Evolutionary conservation across 2,888 invertebrate species (phyloP), one percentile per base, ranked within the genome.

Genomic region (Cartodere bifasciata): DNA sequence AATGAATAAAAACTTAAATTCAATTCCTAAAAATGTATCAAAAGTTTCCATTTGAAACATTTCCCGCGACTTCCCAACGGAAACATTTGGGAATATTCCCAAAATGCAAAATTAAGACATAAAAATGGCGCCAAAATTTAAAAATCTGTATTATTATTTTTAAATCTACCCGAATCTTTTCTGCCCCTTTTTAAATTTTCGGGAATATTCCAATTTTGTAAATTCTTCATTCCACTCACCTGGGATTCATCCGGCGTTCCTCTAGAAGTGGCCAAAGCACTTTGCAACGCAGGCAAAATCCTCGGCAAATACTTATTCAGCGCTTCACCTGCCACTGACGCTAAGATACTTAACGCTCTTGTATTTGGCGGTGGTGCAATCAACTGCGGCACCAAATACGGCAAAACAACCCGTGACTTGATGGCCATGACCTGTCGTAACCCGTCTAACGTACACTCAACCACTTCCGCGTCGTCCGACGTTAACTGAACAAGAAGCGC

Each of bases 391-490:
- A 99, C 83, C 38, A 98, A 71, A 62, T 94, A 95, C 1, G 97
- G 97, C 43, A 98, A 65, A 32, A 97, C 94, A 0, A 91, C 92
- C 44, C 87, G 72, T 1, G 92, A 90, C 64, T 95, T 97, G 34
- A 95, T 86, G 9, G 87, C 81, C 90, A 98, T 92, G 22, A 98
- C 87, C 70, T 95, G 94, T 35, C 88, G 76, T 43, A 98, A 68
- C 12, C 97, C 98, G 57, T 98, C 97, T 40, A 98, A 67, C 6
- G 94, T 86, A 52, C 83, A 82, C 53, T 94, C 94, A 0, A 87
- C 87, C 29, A 78, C 63, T 13, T 70, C 72, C 1, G 75, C 70
- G 63, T 92, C 80, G 2, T 81, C n/a, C n/a, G n/a, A n/a, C n/a
- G n/a, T n/a, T n/a, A 84, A 53, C 51, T 80, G 74, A 14, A 78